Conservation (phyloP, 2,888 invertebrate species). For the Octodonta nipae region DNA sequence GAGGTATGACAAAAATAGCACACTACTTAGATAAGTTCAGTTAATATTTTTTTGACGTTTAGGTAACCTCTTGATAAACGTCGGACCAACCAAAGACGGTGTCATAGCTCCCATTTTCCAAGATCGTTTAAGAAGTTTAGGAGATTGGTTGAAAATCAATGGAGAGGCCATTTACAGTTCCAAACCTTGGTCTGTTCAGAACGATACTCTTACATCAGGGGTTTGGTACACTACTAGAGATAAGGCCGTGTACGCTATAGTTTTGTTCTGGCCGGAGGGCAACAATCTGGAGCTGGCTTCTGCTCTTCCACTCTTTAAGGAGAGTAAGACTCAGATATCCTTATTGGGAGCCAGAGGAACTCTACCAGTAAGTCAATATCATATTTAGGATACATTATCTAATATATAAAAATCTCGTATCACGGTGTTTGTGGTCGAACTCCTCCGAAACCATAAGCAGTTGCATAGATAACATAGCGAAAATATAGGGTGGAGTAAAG, state of each 20-base stretch:
- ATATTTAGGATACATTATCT: too few species aligned
- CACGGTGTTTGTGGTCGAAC: too few species aligned
- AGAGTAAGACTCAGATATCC: too few species aligned
- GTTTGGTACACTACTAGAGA: conserved; percentile 27
- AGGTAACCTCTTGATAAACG: conserved; percentile 69
- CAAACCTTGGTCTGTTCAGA: conserved; percentile 68
- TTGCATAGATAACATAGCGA: too few species aligned
- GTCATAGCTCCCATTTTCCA: conserved; percentile 74
- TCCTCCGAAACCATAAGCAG: too few species aligned
- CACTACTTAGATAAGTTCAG: too few species aligned
- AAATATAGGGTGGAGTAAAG: too few species aligned
- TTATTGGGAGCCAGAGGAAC: too few species aligned
- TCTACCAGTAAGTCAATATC: too few species aligned
- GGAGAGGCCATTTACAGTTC: conserved; percentile 76
- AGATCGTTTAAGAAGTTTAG: conserved; percentile 66
- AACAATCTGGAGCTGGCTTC: conserved; percentile 38
- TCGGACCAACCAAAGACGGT: conserved; percentile 83
- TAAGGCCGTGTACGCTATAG: conserved; percentile 49
- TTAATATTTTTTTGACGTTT: conserved; percentile 22
- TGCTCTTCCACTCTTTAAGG: too few species aligned
- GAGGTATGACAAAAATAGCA: conserved; percentile 45
- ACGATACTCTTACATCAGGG: conserved; percentile 52
- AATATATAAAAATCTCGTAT: too few species aligned
- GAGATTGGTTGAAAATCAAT: conserved; percentile 64
- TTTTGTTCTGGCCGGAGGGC: conserved; percentile 55